phyloP scores from a whole-genome alignment of 2,888 invertebrate species.

The Xestia rhomboidea region DNA sequence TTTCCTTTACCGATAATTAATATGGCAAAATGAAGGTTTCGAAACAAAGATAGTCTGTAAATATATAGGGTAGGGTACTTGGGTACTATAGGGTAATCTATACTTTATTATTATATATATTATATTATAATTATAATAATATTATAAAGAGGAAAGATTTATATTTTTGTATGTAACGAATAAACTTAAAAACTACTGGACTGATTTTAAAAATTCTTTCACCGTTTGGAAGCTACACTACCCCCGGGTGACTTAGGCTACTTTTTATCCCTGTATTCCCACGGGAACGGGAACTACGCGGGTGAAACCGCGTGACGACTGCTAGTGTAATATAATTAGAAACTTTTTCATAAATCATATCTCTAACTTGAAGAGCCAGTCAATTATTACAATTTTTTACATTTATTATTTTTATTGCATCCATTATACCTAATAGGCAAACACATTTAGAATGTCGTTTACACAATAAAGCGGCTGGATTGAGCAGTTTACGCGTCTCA shows the following conservation, averaged over 20 bases:
- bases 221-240: too few species aligned
- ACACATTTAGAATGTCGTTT: slow-evolving; percentile 30
- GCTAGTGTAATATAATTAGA: too few species aligned
- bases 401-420: slow-evolving; percentile 11
- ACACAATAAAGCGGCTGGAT: slow-evolving; percentile 52
- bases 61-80: neutral
- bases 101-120: too few species aligned
- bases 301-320: too few species aligned
- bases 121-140: too few species aligned
- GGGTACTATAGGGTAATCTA: neutral
- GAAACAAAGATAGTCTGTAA: neutral
- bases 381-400: neutral
- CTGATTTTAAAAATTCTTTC: too few species aligned
- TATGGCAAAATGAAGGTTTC: neutral
- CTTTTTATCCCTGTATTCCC: too few species aligned
- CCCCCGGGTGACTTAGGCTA: too few species aligned
- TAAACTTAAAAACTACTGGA: too few species aligned
- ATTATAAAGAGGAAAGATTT: too few species aligned
- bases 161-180: too few species aligned
- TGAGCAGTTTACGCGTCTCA: slow-evolving; percentile 51
- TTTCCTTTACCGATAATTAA: neutral
- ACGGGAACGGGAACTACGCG: too few species aligned
- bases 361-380: neutral
- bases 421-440: neutral
- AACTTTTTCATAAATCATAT: neutral